phyloP scores from a whole-genome alignment of 2,888 invertebrate species.

The Acanthosoma haemorrhoidale region DNA sequence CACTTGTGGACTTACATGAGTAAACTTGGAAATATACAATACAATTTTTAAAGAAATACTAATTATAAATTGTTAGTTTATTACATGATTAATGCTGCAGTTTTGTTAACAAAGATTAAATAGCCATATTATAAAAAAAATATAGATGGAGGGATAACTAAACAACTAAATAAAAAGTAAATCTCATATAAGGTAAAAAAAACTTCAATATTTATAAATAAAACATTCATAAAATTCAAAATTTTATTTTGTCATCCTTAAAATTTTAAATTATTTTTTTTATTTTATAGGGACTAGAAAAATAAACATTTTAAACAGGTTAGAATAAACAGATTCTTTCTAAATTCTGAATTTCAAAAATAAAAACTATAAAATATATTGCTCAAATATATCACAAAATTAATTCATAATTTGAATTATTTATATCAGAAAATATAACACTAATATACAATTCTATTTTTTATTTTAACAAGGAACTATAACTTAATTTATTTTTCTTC shows the following conservation, averaged over 20 bases:
- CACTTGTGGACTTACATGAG: too few relatives aligned
- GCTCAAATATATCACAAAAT: background rate
- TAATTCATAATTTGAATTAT: background rate
- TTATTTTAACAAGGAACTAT: background rate
- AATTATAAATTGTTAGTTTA: too few relatives aligned
- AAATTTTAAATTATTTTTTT: background rate
- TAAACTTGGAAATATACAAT: too few relatives aligned
- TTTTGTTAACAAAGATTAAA: too few relatives aligned
- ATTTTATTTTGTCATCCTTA: background rate
- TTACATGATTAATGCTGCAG: too few relatives aligned
- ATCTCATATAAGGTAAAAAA: too few relatives aligned
- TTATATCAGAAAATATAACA: background rate
- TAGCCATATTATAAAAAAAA: background rate
- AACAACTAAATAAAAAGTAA: background rate
- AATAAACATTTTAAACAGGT: background rate
- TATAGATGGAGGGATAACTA: background rate
- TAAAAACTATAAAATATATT: background rate
- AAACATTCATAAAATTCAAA: background rate
- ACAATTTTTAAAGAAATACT: too few relatives aligned
- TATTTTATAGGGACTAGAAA: background rate
- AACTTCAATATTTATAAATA: background rate
- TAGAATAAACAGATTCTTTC: background rate
- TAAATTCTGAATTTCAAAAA: background rate
- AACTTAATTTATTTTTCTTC: background rate
- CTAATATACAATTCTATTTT: background rate